Evolutionary conservation across 2,888 invertebrate genomes (phyloP).

Genomic region (Limnephilus marmoratus): DNA sequence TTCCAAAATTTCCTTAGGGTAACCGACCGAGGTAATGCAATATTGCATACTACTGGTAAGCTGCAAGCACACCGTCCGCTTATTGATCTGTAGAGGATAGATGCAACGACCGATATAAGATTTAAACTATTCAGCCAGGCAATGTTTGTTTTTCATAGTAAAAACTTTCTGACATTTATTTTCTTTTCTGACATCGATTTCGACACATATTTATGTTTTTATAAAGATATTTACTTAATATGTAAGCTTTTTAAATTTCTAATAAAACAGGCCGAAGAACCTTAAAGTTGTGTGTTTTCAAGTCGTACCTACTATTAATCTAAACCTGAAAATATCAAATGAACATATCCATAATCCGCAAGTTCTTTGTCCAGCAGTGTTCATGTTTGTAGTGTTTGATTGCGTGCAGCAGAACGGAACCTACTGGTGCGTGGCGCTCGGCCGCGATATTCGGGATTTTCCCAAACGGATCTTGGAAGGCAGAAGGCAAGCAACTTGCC

Average conservation of each 20-base stretch:
- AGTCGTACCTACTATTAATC: no score
- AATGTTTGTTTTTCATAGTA: no score
- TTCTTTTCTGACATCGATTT: no score
- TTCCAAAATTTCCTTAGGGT: conserved; percentile 48
- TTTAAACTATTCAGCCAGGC: not conserved
- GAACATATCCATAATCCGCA: not conserved
- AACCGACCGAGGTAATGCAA: conserved; percentile 41
- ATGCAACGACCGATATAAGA: not conserved
- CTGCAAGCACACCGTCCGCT: not conserved
- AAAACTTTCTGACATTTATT: no score
- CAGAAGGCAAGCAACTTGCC: conserved; percentile 40
- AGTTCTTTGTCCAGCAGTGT: not conserved
- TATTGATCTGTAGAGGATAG: not conserved
- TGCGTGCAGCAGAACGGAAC: conserved; percentile 6
- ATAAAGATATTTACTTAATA: no score
- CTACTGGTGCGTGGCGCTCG: conserved; percentile 32
- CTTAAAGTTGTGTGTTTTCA: no score
- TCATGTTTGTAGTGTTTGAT: not conserved
- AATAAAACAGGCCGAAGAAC: no score
- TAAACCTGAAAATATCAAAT: no score
- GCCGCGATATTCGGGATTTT: conserved; percentile 52
- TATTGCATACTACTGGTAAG: conserved; percentile 21
- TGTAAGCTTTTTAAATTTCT: no score
- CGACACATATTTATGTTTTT: no score
- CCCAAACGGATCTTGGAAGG: conserved; percentile 61